Evolutionary conservation across 2,888 invertebrate genomes (phyloP), one percentile per base, ranked within the genome.

Genomic region (Blera fallax): DNA sequence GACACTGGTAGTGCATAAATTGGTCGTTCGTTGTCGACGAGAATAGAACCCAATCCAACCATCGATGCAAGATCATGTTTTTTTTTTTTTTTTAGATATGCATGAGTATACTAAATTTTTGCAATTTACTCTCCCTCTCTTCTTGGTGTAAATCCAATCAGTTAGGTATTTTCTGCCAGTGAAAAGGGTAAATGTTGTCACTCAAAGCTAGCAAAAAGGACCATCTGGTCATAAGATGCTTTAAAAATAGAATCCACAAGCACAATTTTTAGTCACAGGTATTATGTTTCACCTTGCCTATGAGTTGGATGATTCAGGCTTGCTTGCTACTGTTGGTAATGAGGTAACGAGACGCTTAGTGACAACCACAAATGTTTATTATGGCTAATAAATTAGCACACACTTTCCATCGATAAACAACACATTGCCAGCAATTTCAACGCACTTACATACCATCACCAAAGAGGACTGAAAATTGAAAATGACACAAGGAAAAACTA

Each of bases 201-300:
- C 52, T 73, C 40, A 69, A 11, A 60, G 8, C 24, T 37, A 43
- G 24, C 24, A 24, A 56, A n/a, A 74, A 34, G 34, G 62, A 65
- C 67, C 83, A 78, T 67, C 83, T 77, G 67, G 54, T 4, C 60
- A 29, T 34, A 18, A 21, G 18, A 40, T 10, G 45, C 24, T 62
- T 56, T 52, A 83, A 73, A 78, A 73, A 83, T 60, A 83, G 79
- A 54, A 40, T 54, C 54, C 10, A 21, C 56, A 72, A 43, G 40
- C 18, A n/a, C 29, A 64, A 72, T 64, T 65, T 65, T 72, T 48
- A 18, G 14, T 27, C 6, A 27, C 72, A 8, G 50, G 84, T 84
- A 70, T 84, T 79, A 62, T 58, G 43, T 84, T 84, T 84, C 84
- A 84, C 70, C 74, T 84, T 84, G 50, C 27, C 45, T 50, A 64